Evolutionary conservation across 2,113 vertebrate genomes (phyloP), one percentile per base, ranked within the genome.

Genomic region (Microtus oregoni): DNA sequence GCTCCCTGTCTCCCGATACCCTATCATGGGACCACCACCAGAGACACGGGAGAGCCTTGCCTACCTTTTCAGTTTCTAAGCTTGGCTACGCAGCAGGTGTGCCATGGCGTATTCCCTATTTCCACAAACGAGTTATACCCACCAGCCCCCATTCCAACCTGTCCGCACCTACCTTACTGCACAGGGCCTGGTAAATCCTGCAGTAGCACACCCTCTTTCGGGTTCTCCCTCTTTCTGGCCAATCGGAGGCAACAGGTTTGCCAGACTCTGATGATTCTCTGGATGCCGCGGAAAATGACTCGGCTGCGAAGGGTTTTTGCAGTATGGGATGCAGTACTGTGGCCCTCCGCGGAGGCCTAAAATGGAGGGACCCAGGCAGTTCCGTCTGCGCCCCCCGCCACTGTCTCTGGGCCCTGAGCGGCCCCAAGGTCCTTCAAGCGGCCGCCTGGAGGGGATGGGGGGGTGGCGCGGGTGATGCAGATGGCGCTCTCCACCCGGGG

Each of bases 221-320:
- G 15, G 77, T 8, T 76, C 5, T 58, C n/a, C 83, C 11, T 0
- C 11, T 55, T 88, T 55, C 0, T n/a, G 20, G 41, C 72, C 79
- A 20, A 41, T 0, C 17, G 7, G 87, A 89, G 87, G 90, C 92
- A 95, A 97, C 97, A 96, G 94, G 88, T 97, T 70, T 9, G 93
- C 85, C 4, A 65, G 58, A 12, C 68, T 30, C n/a, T 11, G 61
- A 32, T 4, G 24, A 41, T 81, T 52, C 61, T 68, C 50, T 63
- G 1, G 26, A 86, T 70, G 26, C 52, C 12, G 0, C 19, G 0
- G 58, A 7, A 32, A 76, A 83, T 30, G 86, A 13, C 47, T 52
- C 15, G 17, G 55, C 55, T 58, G 55, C 55, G 1, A 44, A 38
- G 47, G 83, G 30, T 52, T 14, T 55, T 12, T 12, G 92, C 67